Evolutionary conservation across 1,140 invertebrate species (phyloP), one percentile per base, ranked within the genome.

Genomic region (Sitobion miscanthi): DNA sequence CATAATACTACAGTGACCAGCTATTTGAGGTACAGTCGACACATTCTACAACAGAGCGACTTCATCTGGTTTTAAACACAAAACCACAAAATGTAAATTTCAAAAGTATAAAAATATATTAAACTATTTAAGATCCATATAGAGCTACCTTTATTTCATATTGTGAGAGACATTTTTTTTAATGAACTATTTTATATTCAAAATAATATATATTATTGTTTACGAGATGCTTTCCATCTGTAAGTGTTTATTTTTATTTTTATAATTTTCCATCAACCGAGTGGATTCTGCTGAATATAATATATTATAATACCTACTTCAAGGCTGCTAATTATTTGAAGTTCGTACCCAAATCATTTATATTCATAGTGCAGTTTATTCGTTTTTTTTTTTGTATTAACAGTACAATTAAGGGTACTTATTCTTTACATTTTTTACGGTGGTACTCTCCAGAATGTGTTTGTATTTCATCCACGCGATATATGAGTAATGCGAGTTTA

Each of bases 401-500:
- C 4, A 52, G 17, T 52, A n/a, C 2, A n/a, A 14, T 69, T 69
- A 69, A 69, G 62, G 11, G 11, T 69, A 49, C 47, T 14, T 49
- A n/a, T 69, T 69, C 14, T 69, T 69, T 69, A 30, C 9, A 69
- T 69, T 69, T 69, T 77, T n/a, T 77, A 17, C 62, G 62, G 11
- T 1, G 14, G 14, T 14, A 77, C 62, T n/a, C 14, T 77, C 62
- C 62, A 77, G 62, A n/a, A n/a, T 69, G 52, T 77, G 30, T n/a
- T 8, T 69, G 30, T 69, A 69, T 69, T 69, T 11, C 30, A 30
- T 14, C 62, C 62, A 3, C 11, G 62, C 62, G 62, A 77, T 77
- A 77, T 77, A 77, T 20, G 62, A 77, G 62, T 77, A 77, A 77
- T 77, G 62, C 62, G 30, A n/a, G 62, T 77, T 77, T 77, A 77